Conservation (phyloP, 2,113 vertebrate genomes). For the Bombycilla garrulus region DNA sequence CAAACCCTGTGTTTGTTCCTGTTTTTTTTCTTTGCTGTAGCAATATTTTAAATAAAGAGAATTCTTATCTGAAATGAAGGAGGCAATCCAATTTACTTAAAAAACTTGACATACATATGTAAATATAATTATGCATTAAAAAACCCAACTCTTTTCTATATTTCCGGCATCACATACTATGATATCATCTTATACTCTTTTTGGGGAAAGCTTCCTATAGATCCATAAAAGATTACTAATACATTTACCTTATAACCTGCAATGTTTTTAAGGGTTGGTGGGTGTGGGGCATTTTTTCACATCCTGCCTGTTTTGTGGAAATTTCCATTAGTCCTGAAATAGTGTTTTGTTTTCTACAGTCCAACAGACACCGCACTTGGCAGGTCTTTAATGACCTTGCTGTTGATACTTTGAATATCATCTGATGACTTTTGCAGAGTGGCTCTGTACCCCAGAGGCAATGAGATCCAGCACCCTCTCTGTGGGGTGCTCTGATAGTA, state of each 20-base stretch:
- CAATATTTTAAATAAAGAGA: not conserved
- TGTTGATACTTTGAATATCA: not conserved
- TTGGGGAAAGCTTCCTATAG: not conserved
- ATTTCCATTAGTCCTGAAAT: not conserved
- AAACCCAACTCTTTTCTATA: not conserved
- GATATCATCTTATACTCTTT: not conserved
- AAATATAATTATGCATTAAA: not conserved
- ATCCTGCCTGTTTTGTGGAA: not conserved
- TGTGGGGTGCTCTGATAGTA: not conserved
- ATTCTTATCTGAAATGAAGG: not conserved
- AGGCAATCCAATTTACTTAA: not conserved
- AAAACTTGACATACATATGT: not conserved
- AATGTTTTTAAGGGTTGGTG: not conserved
- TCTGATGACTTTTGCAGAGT: not conserved
- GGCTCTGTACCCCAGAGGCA: not conserved
- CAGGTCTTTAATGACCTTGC: conserved; percentile 9
- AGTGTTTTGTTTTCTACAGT: not conserved
- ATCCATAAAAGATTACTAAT: not conserved
- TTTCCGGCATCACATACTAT: not conserved
- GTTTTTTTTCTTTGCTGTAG: not conserved
- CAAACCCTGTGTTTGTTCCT: not conserved
- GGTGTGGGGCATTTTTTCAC: not conserved
- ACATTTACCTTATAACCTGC: not conserved
- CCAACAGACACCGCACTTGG: not conserved
- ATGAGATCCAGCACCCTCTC: not conserved